Evolutionary conservation across 2,888 invertebrate genomes (phyloP).

Genomic region (Metallyticus violacea): DNA sequence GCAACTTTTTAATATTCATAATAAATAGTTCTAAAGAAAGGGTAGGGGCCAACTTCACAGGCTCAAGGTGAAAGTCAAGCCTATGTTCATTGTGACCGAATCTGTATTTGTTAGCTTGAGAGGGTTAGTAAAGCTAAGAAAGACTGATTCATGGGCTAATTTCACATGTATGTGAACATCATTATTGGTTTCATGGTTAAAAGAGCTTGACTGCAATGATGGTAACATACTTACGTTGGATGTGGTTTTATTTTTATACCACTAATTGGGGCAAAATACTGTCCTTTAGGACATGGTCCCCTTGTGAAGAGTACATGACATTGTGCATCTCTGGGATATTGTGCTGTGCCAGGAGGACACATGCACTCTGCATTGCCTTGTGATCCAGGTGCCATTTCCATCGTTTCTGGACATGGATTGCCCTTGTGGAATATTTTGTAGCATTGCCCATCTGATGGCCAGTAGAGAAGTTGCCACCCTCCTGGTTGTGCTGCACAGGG

Average conservation of each 20-base stretch:
- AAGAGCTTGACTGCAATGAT: background rate
- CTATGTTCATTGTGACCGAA: too few relatives aligned
- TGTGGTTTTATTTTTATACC: background rate
- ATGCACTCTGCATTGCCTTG: constrained; percentile 72
- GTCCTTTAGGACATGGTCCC: constrained; percentile 69
- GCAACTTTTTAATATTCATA: too few relatives aligned
- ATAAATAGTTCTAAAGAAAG: too few relatives aligned
- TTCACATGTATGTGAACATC: too few relatives aligned
- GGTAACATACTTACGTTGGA: background rate
- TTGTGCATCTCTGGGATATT: constrained; percentile 62
- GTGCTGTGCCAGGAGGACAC: constrained; percentile 77
- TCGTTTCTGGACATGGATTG: constrained; percentile 74
- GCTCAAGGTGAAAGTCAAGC: too few relatives aligned
- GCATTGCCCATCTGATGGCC: constrained; percentile 80
- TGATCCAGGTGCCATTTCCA: constrained; percentile 66
- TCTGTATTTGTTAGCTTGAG: too few relatives aligned
- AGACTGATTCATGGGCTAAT: too few relatives aligned
- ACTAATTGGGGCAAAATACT: constrained; percentile 67
- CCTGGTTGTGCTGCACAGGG: constrained; percentile 77
- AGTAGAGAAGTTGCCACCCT: constrained; percentile 83
- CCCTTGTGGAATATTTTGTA: constrained; percentile 75
- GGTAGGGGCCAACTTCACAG: too few relatives aligned
- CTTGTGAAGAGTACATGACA: constrained; percentile 72
- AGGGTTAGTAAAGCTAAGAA: too few relatives aligned
- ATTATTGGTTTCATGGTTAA: too few relatives aligned